Evolutionary conservation across 2,888 invertebrate species (phyloP), one percentile per base, ranked within the genome.

Genomic region (Hipparchia semele): DNA sequence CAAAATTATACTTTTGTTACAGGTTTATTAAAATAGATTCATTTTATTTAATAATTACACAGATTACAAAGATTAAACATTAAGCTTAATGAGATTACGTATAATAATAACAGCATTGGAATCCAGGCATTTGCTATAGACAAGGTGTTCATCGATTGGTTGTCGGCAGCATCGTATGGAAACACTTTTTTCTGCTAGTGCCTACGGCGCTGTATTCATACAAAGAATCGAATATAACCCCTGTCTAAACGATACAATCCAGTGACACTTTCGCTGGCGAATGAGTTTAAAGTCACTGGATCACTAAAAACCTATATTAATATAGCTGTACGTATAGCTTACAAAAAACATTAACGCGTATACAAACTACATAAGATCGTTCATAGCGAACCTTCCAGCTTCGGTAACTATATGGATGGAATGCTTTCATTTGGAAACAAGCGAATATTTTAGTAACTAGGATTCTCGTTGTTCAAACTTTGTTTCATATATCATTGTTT

Each of bases 401-500:
- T 13, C 62, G n/a, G 59, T 53, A 56, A 73, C 73, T 73, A 77
- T 82, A 81, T 86, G 86, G 88, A 87, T 87, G 88, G 88, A 88
- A 88, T 88, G 85, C 84, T 69, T 72, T 59, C 69, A 58, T 45
- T 67, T 46, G 67, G 45, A 67, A 56, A 67, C 56, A 67, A 56
- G 45, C 13, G 23, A 60, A 33, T 59, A 39, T 13, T 59, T 58
- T 58, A 13, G n/a, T 13, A 39, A 12, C 39, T 60, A 39, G 10
- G 33, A 39, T 23, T 58, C 7, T 58, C 58, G n/a, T 60, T 2
- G 60, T 61, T 61, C 23, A 23, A 61, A 33, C 5, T 33, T 59
- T 33, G 58, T 23, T 13, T 58, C 8, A 58, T 59, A 23, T 23
- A 23, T 23, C 23, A 23, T 23, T 23, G 23, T 23, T 23, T 23